phyloP scores from a whole-genome alignment of 2,113 vertebrate genomes.

The Megaleporinus macrocephalus region DNA sequence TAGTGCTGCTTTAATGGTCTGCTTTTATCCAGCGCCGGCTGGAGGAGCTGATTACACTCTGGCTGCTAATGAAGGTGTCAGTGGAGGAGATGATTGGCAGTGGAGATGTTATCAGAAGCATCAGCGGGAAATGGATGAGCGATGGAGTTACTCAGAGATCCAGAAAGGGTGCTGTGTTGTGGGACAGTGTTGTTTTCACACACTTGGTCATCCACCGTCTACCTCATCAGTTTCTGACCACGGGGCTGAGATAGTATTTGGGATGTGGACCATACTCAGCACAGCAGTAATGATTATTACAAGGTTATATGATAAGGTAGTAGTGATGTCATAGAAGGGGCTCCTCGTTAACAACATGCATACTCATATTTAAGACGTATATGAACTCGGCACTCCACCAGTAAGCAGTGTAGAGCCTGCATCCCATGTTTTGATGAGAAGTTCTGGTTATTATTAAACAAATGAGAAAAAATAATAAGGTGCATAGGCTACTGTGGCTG shows the following conservation, averaged over 20 bases:
- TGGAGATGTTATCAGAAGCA: constrained; percentile 30
- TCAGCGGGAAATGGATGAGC: constrained; percentile 20
- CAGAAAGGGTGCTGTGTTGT: neutral
- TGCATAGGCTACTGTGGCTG: no score
- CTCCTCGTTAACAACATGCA: no score
- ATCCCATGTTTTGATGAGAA: no score
- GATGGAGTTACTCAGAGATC: constrained; percentile 9
- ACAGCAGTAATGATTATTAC: no score
- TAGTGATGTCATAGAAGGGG: no score
- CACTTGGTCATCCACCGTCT: no score
- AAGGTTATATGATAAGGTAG: no score
- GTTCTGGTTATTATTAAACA: no score
- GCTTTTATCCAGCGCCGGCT: constrained; percentile 10
- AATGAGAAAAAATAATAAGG: no score
- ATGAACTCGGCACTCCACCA: no score
- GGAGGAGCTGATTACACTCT: neutral
- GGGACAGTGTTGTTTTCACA: neutral
- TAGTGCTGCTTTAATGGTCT: constrained; percentile 21
- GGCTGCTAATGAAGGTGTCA: constrained; percentile 3
- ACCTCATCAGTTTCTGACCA: neutral
- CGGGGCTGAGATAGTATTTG: neutral
- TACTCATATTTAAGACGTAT: no score
- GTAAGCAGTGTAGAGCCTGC: no score
- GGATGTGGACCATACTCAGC: neutral
- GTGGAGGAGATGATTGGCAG: constrained; percentile 19